A percentile compares a stretch with the other conserved stretches of the same genome.
These are phyloP conservation scores for Drosophila pseudoobscura DNA, from an alignment of 1,140 invertebrate genomes.

Conservation along the genomic window DNA sequence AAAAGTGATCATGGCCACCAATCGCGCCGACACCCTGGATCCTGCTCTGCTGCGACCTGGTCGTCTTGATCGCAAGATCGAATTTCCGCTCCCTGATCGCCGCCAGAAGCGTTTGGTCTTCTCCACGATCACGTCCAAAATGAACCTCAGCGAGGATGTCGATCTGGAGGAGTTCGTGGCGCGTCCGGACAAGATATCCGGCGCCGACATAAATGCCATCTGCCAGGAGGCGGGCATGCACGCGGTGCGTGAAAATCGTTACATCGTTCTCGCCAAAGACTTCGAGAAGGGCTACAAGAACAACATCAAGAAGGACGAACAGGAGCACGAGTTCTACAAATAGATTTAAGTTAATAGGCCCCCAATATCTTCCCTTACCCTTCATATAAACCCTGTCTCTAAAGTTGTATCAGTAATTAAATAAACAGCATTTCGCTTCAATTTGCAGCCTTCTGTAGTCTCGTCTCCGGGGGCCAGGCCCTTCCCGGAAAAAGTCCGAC, in stretches of 20 bases:
- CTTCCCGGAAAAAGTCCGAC: too few species aligned
- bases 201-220: constrained; percentile 99
- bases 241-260: constrained; percentile 98
- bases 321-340: constrained; percentile 99
- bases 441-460: too few species aligned
- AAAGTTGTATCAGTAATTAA: too few species aligned
- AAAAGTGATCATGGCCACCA: constrained; percentile 99
- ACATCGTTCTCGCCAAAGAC: constrained; percentile 98
- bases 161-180: constrained; percentile 99
- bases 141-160: constrained; percentile 99
- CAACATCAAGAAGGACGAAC: constrained; percentile 99
- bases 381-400: background rate
- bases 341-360: constrained; percentile 85
- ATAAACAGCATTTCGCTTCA: too few species aligned
- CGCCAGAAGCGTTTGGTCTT: constrained; percentile 99
- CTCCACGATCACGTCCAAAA: constrained; percentile 98
- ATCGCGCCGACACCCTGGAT: constrained; percentile 97
- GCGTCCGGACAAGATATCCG: constrained; percentile 98
- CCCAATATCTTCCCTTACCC: background rate
- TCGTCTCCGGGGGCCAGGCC: too few species aligned
- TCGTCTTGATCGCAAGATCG: constrained; percentile 98
- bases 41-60: constrained; percentile 98
- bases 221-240: constrained; percentile 99
- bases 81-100: constrained; percentile 98
- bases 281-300: constrained; percentile 99